Base-by-base conservation (phyloP, 2,797 vertebrate genomes). In the Chromis chromis region DNA sequence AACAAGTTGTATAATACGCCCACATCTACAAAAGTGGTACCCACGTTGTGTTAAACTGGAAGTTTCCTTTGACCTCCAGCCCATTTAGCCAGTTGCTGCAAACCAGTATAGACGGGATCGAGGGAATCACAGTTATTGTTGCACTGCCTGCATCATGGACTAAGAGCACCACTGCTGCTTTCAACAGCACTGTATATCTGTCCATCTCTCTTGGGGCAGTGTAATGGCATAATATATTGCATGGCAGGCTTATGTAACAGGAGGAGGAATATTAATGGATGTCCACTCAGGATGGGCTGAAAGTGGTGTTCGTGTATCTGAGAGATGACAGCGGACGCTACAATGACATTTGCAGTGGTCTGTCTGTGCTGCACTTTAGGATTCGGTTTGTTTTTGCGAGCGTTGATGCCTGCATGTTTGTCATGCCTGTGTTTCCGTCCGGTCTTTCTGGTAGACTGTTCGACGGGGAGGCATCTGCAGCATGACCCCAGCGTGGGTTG, bases 181-280 rank as follows among this genome's bases (percentile, higher is more conserved):
- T n/a, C 19, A 19, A 33, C 61, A 31, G 66, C 13, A 11, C 62
- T 53, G 71, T 69, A 69, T 67, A 67, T 83, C 79, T 77, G 64
- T 58, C 64, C 52, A 33, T 72, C 62, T 88, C 84, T 77, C 79
- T 61, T 12, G 74, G 73, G 84, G 83, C 62, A 59, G 56, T 48
- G 54, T 86, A 86, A 85, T 83, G 79, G 79, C 72, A 89, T 86
- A 77, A 87, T 76, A 84, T 87, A 86, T 80, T 87, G 81, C 80
- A 88, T 84, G 81, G 67, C 73, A 59, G 65, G 46, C 71, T 93
- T 92, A 92, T 79, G 84, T 93, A 94, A 92, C 86, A 65, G 69
- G 56, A 76, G 83, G 52, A 87, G 77, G 72, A 90, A 91, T 90
- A 91, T 89, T 92, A 90, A 90, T 92, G 90, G 84, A 79, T 22